Evolutionary conservation across 2,888 invertebrate species (phyloP), one percentile per base, ranked within the genome.

Genomic region (Oscheius sp.): DNA sequence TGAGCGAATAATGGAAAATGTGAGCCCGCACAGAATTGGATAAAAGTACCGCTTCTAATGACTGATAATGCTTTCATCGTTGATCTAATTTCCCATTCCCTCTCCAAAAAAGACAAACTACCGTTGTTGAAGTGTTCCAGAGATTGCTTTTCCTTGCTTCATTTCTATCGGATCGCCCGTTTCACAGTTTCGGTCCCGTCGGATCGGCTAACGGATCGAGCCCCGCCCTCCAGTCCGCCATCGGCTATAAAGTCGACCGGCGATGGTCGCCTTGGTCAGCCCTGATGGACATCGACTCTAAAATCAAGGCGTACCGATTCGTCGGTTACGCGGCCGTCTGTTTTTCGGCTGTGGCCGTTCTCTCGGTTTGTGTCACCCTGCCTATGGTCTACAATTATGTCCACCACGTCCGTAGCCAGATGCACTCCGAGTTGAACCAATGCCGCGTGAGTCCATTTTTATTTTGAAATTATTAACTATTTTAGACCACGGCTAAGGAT

Each of bases 301-400:
- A 83, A 74, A 83, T 83, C 56, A 79, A 81, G 66, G 83, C 83
- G 9, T 83, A 83, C 76, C 81, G 83, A 45, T 79, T 83, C 74
- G 83, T 83, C 83, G 83, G 83, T 43, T 83, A 83, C 69, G 83
- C 83, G 66, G 83, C 83, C 68, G 83, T 83, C 49, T 77, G 77
- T 74, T 83, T 83, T 76, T 83, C 83, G 69, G 83, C 83, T 27
- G 80, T 83, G 27, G 83, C 83, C 71, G 83, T 83, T 52, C 75
- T 83, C 43, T 82, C 83, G 70, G 83, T 83, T 53, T 83, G 83
- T 74, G 80, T 83, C 71, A 83, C 83, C 46, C 76, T 83, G 27
- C 83, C 83, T 63, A 83, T 83, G 83, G 83, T 83, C 68, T 83
- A 83, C 83, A 82, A 83, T 80, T 83, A 83, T 64, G 82, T 83